These are phyloP conservation scores for Xiphias gladius DNA, from an alignment of 2,113 vertebrate genomes.

Conservation along the genomic window DNA sequence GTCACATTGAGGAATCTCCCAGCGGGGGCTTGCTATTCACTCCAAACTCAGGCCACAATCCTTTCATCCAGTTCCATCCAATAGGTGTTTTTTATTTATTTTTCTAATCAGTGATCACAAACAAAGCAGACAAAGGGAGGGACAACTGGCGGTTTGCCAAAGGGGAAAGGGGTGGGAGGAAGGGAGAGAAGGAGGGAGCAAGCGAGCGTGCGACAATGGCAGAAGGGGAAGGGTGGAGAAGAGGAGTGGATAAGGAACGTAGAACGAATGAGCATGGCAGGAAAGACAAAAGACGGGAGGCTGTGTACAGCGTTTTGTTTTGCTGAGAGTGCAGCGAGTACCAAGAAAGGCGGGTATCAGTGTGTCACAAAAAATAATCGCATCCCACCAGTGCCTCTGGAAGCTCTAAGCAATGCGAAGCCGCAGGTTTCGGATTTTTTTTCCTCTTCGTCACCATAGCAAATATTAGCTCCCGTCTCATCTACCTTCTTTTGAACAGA, in stretches of 20 bases:
- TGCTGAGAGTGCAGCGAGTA: conserved; percentile 36
- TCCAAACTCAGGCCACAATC: conserved; percentile 3
- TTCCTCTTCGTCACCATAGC: conserved; percentile 31
- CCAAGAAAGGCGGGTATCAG: conserved; percentile 40
- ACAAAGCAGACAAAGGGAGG: conserved; percentile 69
- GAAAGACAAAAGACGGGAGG: conserved; percentile 60
- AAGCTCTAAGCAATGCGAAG: conserved; percentile 41
- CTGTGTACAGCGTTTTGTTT: conserved; percentile 53
- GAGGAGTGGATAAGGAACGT: conserved; percentile 39
- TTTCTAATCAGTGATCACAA: conserved; percentile 59
- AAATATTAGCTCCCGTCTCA: conserved; percentile 27
- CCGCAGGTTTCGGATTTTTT: conserved; percentile 34
- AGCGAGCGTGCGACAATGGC: conserved; percentile 2
- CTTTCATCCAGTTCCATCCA: conserved; percentile 42
- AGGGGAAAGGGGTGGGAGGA: conserved; percentile 24
- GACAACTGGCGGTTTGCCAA: conserved; percentile 58
- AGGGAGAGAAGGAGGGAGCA: conserved; percentile 2
- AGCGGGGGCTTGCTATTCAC: neutral
- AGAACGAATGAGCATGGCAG: conserved; percentile 51
- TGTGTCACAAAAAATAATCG: conserved; percentile 55
- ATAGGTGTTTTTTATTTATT: conserved; percentile 49
- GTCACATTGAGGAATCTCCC: neutral
- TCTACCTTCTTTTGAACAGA: conserved; percentile 21
- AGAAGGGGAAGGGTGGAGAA: conserved; percentile 32
- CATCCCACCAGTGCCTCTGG: conserved; percentile 24